Evolutionary conservation across 2,888 invertebrate genomes (phyloP).

Genomic region (Proisotoma minuta): DNA sequence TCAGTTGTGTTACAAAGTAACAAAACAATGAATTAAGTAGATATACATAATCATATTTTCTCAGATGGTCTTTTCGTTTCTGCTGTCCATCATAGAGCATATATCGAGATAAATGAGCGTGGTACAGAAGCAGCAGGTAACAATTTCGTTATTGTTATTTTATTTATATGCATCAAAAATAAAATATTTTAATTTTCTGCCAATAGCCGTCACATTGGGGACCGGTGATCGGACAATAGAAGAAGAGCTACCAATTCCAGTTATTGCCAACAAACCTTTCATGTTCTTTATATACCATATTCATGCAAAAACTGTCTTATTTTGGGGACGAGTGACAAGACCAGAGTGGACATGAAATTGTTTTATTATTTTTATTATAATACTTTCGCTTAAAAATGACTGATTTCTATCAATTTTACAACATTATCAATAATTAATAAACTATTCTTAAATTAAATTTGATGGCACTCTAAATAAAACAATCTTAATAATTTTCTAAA

Average conservation of each 20-base stretch:
- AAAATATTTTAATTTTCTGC: no score
- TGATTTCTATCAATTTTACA: no score
- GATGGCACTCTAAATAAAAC: no score
- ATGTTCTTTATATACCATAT: slow-evolving; percentile 69
- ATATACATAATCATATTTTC: neutral
- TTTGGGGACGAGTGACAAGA: slow-evolving; percentile 65
- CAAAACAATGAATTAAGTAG: neutral
- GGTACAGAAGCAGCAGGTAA: slow-evolving; percentile 61
- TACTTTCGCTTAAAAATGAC: no score
- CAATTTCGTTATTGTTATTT: no score
- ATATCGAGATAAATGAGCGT: slow-evolving; percentile 50
- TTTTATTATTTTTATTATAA: neutral
- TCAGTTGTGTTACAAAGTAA: neutral
- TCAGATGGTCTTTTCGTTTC: slow-evolving; percentile 38
- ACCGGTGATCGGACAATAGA: slow-evolving; percentile 51
- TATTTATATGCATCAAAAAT: no score
- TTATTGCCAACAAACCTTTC: slow-evolving; percentile 66
- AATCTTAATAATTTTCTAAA: no score
- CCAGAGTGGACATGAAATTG: slow-evolving; percentile 50
- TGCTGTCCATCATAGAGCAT: slow-evolving; percentile 51
- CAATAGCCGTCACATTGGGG: slow-evolving; percentile 67
- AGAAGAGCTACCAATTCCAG: slow-evolving; percentile 45
- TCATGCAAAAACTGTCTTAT: slow-evolving; percentile 61
- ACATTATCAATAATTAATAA: no score
- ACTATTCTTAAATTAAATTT: no score